Evolutionary conservation across 2,113 vertebrate species (phyloP).

Genomic region (Sialia sialis): DNA sequence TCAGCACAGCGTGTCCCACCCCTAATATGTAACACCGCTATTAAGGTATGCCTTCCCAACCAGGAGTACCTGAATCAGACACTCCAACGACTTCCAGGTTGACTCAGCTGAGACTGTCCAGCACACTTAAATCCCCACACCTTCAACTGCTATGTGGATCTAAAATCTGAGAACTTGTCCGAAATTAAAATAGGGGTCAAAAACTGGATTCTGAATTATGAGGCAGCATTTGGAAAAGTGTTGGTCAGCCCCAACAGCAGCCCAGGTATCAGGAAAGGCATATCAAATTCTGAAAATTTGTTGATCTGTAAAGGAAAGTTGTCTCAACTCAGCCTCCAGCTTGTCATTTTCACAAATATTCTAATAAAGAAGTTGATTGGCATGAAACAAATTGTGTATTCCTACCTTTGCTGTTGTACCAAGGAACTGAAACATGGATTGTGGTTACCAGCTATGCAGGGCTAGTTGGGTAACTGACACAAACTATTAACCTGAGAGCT

Average conservation of each 20-base stretch:
- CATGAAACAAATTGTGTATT: neutral
- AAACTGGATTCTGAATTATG: neutral
- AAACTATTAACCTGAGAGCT: neutral
- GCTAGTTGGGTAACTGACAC: neutral
- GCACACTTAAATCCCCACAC: neutral
- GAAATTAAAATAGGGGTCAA: neutral
- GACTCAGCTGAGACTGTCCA: neutral
- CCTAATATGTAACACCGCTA: neutral
- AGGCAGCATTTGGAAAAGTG: neutral
- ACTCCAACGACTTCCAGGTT: neutral
- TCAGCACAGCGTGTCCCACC: neutral
- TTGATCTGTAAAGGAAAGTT: neutral
- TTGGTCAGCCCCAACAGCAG: neutral
- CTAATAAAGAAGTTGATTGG: neutral
- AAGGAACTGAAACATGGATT: neutral
- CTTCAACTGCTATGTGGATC: neutral
- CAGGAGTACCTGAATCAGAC: neutral
- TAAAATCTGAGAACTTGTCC: neutral
- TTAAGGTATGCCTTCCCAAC: neutral
- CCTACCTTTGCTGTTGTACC: neutral
- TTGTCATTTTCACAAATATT: neutral
- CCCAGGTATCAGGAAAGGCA: neutral
- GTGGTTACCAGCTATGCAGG: neutral
- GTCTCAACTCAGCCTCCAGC: neutral
- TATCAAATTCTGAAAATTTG: neutral